These are phyloP conservation scores for Desmodus rotundus DNA, from an alignment of 2,113 vertebrate genomes.

Conservation along the genomic window DNA sequence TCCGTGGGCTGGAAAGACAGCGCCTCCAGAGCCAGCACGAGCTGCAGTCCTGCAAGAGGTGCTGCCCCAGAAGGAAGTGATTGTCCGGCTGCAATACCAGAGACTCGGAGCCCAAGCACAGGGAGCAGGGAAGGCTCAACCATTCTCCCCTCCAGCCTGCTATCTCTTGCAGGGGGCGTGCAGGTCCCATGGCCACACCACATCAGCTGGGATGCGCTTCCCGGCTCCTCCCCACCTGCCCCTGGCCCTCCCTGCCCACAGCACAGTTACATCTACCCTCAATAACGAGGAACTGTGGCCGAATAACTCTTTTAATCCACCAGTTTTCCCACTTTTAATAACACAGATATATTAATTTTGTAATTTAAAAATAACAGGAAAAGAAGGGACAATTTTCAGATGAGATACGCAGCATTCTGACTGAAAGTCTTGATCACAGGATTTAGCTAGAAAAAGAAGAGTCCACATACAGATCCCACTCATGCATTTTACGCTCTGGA, in stretches of 20 bases:
- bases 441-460: neutral
- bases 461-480: neutral
- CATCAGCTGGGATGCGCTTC: neutral
- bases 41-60: neutral
- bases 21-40: neutral
- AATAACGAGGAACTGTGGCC: neutral
- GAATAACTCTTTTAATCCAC: neutral
- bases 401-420: neutral
- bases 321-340: neutral
- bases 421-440: slow-evolving; percentile 1
- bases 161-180: rapidly evolving
- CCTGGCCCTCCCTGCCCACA: neutral
- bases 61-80: neutral
- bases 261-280: neutral
- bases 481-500: neutral
- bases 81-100: neutral
- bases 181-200: neutral
- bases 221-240: neutral
- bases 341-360: neutral
- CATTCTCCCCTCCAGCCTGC: too few relatives aligned
- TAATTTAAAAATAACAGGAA: neutral
- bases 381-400: neutral
- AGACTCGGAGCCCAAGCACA: neutral
- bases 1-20: neutral
- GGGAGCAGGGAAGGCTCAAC: neutral